Conservation (phyloP, 2,797 vertebrate species). For the Tokudaia muenninki region DNA sequence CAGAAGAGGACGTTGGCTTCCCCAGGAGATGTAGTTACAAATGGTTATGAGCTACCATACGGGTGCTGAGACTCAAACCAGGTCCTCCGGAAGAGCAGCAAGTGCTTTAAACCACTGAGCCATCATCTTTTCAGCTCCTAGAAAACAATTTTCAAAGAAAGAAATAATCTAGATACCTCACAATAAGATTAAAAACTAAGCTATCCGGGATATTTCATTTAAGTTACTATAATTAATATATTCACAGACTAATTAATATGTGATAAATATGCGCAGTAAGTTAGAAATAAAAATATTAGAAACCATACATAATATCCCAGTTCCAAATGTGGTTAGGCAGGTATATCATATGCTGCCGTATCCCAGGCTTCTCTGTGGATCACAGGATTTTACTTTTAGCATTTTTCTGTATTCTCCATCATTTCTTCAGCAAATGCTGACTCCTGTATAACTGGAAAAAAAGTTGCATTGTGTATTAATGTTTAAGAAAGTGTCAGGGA, state of each 20-base stretch:
- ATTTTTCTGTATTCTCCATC: not conserved
- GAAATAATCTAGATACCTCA: not conserved
- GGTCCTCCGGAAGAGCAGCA: not conserved
- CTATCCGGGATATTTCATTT: not conserved
- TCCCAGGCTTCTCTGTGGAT: not conserved
- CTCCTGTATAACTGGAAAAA: not conserved
- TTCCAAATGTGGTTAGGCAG: not conserved
- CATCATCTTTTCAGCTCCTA: not conserved
- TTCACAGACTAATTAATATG: not conserved
- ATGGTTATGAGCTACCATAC: not conserved
- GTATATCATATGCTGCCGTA: not conserved
- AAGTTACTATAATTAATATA: not conserved
- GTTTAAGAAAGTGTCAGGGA: not conserved
- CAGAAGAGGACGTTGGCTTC: not conserved
- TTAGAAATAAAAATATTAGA: not conserved
- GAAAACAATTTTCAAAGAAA: not conserved
- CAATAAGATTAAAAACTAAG: not conserved
- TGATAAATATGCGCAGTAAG: not conserved
- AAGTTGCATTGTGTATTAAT: not conserved
- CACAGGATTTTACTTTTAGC: not conserved
- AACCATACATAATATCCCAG: not conserved
- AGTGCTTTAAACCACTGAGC: not conserved
- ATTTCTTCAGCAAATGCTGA: not conserved
- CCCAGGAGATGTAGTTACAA: not conserved
- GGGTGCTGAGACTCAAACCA: not conserved